Evolutionary conservation across 2,113 vertebrate genomes (phyloP).

Genomic region (Heterotilapia buettikoferi): DNA sequence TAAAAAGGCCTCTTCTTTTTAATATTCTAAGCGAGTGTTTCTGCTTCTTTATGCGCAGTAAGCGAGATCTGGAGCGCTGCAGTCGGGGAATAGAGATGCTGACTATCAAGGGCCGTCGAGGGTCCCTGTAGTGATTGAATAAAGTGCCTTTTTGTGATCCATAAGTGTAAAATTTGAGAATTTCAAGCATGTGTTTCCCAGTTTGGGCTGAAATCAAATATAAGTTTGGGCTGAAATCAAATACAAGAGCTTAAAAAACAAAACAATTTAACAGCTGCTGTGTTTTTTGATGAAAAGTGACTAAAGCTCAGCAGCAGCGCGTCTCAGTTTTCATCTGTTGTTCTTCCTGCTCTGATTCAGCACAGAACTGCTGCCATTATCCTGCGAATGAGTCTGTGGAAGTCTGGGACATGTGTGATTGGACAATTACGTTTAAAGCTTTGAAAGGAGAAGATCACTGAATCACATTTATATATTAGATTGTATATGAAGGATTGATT

Average conservation of each 20-base stretch:
- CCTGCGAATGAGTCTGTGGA: neutral
- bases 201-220: neutral
- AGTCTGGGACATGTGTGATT: neutral
- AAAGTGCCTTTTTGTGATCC: constrained; percentile 4
- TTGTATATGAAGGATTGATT: neutral
- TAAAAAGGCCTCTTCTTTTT: neutral
- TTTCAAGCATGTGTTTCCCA: neutral
- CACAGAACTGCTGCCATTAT: neutral
- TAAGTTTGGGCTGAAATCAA: neutral
- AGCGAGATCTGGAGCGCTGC: neutral
- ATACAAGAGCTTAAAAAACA: neutral
- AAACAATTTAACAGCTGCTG: neutral
- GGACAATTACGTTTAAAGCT: neutral
- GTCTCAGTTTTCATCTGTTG: neutral
- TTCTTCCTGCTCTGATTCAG: neutral
- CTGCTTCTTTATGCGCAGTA: neutral
- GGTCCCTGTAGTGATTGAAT: neutral
- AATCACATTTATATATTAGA: neutral
- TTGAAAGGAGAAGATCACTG: neutral
- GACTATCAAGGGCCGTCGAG: neutral
- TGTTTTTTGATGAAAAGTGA: neutral
- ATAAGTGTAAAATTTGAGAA: neutral
- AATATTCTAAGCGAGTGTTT: neutral
- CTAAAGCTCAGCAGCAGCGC: neutral
- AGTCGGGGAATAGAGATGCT: neutral